Conservation (phyloP, 23 tunicate genomes). For the Styela plicata region DNA sequence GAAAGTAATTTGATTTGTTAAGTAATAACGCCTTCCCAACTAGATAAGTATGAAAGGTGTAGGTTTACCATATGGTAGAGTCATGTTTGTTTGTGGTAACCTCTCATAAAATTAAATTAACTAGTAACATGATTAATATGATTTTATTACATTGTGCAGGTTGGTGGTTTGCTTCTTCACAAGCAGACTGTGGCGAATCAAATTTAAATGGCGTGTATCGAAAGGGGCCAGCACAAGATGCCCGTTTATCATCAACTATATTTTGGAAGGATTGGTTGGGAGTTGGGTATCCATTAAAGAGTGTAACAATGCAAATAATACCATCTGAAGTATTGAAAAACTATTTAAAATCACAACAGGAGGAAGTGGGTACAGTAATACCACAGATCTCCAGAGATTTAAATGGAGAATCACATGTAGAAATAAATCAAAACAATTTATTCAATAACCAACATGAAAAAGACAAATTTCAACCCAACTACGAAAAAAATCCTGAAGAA, state of each 20-base stretch:
- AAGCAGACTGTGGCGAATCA: slow-evolving; percentile 56
- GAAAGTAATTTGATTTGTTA: too few species aligned
- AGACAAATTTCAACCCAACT: background rate
- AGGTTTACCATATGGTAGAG: too few species aligned
- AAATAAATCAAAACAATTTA: background rate
- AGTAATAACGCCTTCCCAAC: too few species aligned
- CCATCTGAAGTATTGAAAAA: slow-evolving; percentile 53
- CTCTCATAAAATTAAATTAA: too few species aligned
- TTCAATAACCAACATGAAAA: background rate
- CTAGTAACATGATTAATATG: too few species aligned
- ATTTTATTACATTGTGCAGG: slow-evolving; percentile 50
- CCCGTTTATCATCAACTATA: background rate
- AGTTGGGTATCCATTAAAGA: slow-evolving; percentile 51
- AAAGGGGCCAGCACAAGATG: background rate
- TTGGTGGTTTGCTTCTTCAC: slow-evolving; percentile 76
- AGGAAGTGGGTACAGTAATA: background rate
- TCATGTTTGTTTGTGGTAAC: too few species aligned
- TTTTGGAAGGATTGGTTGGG: slow-evolving; percentile 61
- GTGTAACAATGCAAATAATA: slow-evolving; percentile 65
- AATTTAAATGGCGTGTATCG: slow-evolving; percentile 82
- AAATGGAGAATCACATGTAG: background rate
- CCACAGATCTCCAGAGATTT: background rate
- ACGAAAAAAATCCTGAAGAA: background rate
- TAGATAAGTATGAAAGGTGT: too few species aligned
- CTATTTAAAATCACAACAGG: background rate